Conservation (phyloP, 2,888 invertebrate species). For the Synergus gifuensis region DNA sequence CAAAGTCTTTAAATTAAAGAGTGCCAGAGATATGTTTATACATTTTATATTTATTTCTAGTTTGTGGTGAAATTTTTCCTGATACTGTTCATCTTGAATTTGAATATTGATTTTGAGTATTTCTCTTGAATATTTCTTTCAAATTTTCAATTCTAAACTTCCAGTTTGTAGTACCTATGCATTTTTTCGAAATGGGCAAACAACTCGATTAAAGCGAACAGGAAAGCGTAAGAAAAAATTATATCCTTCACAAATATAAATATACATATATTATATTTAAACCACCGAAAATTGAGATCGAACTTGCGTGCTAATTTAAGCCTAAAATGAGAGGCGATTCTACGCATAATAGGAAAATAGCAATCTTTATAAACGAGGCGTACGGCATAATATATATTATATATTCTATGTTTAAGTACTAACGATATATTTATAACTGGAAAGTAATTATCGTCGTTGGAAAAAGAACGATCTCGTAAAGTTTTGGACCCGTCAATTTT, state of each 20-base stretch:
- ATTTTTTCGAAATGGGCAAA: conserved; percentile 48
- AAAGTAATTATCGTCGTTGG: conserved; percentile 39
- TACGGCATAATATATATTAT: conserved; percentile 58
- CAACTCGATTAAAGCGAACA: conserved; percentile 35
- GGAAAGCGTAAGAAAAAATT: conserved; percentile 43
- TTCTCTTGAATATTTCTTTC: too few relatives aligned
- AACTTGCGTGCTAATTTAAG: neutral
- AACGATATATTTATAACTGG: conserved; percentile 54
- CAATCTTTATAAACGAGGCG: conserved; percentile 61
- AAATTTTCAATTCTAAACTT: too few relatives aligned
- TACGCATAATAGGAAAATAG: conserved; percentile 51
- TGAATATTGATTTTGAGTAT: neutral
- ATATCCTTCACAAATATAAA: conserved; percentile 48
- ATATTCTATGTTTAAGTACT: conserved; percentile 59
- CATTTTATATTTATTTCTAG: conserved; percentile 3
- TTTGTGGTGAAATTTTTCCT: conserved; percentile 47
- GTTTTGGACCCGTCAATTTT: neutral
- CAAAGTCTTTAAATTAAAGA: neutral
- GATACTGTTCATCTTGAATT: conserved; percentile 37
- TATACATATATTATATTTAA: conserved; percentile 41
- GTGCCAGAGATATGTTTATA: neutral
- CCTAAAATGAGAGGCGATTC: conserved; percentile 44
- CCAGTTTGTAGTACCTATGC: too few relatives aligned
- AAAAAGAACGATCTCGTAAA: conserved; percentile 9
- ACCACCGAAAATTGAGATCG: neutral